A percentile compares a stretch with the other conserved stretches of the same genome.
These are phyloP conservation scores for Rhagonycha lutea DNA, from an alignment of 2,888 invertebrate species.

Conservation along the genomic window DNA sequence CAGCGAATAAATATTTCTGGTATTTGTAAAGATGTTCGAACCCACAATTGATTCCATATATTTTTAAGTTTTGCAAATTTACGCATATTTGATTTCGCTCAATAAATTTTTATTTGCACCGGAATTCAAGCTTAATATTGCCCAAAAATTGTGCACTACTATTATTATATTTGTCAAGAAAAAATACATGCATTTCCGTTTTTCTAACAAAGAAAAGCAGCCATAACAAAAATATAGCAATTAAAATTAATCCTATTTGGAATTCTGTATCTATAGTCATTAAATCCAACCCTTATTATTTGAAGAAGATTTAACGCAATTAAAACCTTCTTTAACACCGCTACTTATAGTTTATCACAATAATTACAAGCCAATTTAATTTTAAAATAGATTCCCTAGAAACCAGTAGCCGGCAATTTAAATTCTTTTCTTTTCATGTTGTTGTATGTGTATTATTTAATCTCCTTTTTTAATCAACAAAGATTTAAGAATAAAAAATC, in stretches of 20 bases:
- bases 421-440: background rate
- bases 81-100: constrained; percentile 22
- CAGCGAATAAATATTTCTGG: constrained; percentile 27
- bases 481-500: background rate
- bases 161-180: background rate
- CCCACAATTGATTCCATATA: constrained; percentile 23
- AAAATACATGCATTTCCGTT: background rate
- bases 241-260: background rate
- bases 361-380: background rate
- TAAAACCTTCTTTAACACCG: background rate
- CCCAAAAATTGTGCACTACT: background rate
- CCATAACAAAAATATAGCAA: background rate
- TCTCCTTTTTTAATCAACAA: background rate
- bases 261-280: background rate
- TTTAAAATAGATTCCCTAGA: background rate
- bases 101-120: constrained; percentile 6
- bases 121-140: background rate
- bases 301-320: background rate
- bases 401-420: background rate
- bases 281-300: background rate
- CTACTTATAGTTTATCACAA: background rate
- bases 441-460: background rate
- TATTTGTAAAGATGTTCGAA: constrained; percentile 25
- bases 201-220: background rate
- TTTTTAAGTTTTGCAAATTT: constrained; percentile 27